A percentile compares a stretch with the other conserved stretches of the same genome.
Evolutionary conservation across 2,888 invertebrate genomes (phyloP).

Genomic region (Cryptus viduatorius): DNA sequence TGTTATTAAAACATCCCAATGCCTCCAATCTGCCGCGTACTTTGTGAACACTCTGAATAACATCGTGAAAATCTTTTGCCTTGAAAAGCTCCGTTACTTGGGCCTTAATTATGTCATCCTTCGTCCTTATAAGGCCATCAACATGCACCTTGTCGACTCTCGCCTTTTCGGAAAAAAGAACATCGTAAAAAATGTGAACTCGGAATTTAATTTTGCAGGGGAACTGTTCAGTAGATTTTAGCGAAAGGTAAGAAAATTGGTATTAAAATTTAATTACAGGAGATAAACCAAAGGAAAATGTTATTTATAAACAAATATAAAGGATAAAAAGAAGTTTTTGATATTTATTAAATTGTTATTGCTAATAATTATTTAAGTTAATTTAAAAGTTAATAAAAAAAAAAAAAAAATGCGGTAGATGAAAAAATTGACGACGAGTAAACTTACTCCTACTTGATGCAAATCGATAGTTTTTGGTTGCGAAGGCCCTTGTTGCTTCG

Average conservation of each 20-base stretch:
- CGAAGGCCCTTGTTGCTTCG: constrained; percentile 39
- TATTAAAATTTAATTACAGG: no score
- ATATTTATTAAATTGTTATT: no score
- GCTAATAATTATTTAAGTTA: no score
- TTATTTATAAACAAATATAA: no score
- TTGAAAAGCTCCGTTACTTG: constrained; percentile 94
- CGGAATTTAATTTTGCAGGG: no score
- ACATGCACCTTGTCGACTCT: constrained; percentile 94
- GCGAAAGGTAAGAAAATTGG: no score
- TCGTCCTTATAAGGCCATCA: constrained; percentile 94
- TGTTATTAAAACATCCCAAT: constrained; percentile 95
- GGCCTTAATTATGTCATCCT: constrained; percentile 93
- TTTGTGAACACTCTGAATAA: constrained; percentile 89
- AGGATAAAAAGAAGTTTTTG: no score
- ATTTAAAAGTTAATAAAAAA: no score
- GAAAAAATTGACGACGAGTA: constrained; percentile 65
- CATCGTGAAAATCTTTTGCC: constrained; percentile 94
- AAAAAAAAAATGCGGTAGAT: background rate
- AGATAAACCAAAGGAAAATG: no score
- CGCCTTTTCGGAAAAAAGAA: constrained; percentile 86
- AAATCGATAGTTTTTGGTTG: constrained; percentile 72
- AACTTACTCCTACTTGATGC: constrained; percentile 75
- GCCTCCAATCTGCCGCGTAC: constrained; percentile 91
- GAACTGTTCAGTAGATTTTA: no score
- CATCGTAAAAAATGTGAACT: background rate